Conservation (phyloP, 2,797 vertebrate species). For the Acrossocheilus fasciatus region DNA sequence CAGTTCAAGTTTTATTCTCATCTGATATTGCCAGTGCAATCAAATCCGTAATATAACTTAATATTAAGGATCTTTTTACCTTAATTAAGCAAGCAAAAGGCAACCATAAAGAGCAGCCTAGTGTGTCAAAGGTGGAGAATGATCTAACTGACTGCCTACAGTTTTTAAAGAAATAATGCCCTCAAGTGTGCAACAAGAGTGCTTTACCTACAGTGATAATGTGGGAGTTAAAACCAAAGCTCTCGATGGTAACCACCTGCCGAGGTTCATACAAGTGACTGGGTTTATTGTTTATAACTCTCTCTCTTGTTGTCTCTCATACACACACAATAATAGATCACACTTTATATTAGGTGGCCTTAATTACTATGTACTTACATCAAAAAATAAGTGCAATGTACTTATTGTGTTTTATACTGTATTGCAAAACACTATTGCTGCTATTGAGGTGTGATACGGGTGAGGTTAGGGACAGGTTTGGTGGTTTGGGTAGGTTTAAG, state of each 20-base stretch:
- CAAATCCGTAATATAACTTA: not conserved
- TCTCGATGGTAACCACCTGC: not conserved
- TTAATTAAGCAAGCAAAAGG: not conserved
- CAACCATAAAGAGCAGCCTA: not conserved
- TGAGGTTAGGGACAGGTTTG: too few species aligned
- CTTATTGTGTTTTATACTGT: too few species aligned
- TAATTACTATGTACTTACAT: too few species aligned
- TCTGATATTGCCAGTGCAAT: not conserved
- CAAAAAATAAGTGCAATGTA: too few species aligned
- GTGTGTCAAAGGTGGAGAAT: not conserved
- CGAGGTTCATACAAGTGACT: not conserved
- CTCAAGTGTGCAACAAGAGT: conserved; percentile 1
- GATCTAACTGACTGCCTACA: not conserved
- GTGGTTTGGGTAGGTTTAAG: too few species aligned
- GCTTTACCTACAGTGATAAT: not conserved
- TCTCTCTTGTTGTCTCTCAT: not conserved
- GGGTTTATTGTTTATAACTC: not conserved
- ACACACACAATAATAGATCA: too few species aligned
- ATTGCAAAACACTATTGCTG: too few species aligned
- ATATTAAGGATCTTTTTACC: not conserved
- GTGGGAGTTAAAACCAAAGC: not conserved
- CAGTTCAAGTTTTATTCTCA: not conserved
- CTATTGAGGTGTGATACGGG: too few species aligned
- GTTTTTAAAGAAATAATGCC: not conserved
- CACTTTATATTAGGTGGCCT: too few species aligned